Conservation (phyloP, 2,797 vertebrate genomes). For the Zenarchopterus dispar region DNA sequence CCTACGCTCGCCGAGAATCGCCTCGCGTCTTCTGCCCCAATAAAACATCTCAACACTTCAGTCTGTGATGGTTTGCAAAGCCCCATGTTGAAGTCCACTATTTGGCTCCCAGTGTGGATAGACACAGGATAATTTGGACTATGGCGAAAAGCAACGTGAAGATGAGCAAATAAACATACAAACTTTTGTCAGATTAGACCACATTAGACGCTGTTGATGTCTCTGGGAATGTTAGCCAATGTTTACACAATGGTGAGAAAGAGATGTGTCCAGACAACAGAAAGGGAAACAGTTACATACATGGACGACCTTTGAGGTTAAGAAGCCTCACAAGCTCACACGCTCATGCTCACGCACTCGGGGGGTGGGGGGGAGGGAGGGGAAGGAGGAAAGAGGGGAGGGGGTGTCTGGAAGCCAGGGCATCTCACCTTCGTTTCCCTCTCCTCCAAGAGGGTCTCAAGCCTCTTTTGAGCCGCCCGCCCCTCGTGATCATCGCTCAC, state of each 20-base stretch:
- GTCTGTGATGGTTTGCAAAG: conserved; percentile 90
- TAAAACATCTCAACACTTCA: not conserved
- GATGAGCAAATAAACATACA: conserved; percentile 95
- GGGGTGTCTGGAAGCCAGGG: conserved; percentile 34
- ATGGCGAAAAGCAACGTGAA: conserved; percentile 95
- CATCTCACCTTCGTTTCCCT: conserved; percentile 96
- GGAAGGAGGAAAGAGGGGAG: conserved; percentile 1
- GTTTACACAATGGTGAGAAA: conserved; percentile 93
- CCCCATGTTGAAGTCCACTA: conserved; percentile 94
- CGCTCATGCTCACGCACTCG: conserved; percentile 45
- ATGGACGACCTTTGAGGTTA: conserved; percentile 77
- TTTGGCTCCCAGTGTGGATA: conserved; percentile 92
- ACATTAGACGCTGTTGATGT: conserved; percentile 95
- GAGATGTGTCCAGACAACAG: conserved; percentile 94
- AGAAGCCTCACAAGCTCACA: conserved; percentile 45
- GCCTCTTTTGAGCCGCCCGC: conserved; percentile 95
- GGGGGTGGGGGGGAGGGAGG: conserved; percentile 17
- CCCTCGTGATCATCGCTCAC: conserved; percentile 99
- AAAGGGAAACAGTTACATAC: conserved; percentile 90
- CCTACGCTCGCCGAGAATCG: conserved; percentile 1
- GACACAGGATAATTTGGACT: conserved; percentile 96
- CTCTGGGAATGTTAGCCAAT: conserved; percentile 91
- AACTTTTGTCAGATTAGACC: conserved; percentile 93
- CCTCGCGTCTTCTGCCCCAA: conserved; percentile 14
- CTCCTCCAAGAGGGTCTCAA: conserved; percentile 98